Percentiles rank a stretch among this genome's conserved stretches.
Evolutionary conservation across 1,140 invertebrate genomes (phyloP).

Genomic region (Calycopis cecrops): DNA sequence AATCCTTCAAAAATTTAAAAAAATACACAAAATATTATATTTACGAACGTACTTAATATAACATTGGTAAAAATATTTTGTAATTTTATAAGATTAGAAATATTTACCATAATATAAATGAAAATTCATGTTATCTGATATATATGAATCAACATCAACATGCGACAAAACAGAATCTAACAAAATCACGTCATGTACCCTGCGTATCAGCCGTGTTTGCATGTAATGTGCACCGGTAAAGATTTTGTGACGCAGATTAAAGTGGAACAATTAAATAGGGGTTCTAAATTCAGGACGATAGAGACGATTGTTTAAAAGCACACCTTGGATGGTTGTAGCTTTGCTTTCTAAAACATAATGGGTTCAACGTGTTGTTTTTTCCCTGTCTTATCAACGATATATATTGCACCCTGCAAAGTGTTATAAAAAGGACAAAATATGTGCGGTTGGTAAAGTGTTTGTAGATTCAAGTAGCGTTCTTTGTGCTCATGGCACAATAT

Average conservation of each 20-base stretch:
- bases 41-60: too few species aligned
- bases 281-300: neutral
- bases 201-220: neutral
- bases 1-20: too few species aligned
- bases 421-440: conserved; percentile 2
- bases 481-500: neutral
- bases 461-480: neutral
- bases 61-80: too few species aligned
- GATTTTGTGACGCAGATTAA: neutral
- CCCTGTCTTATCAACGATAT: conserved; percentile 3
- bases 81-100: too few species aligned
- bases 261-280: neutral
- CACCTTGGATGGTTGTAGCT: neutral
- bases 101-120: too few species aligned
- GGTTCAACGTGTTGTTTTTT: conserved; percentile 5
- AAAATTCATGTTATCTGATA: too few species aligned
- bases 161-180: conserved; percentile 1
- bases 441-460: neutral
- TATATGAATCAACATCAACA: neutral
- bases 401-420: neutral
- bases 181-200: neutral
- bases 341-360: conserved; percentile 8
- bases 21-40: too few species aligned
- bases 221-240: conserved; percentile 1
- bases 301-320: neutral